These are phyloP conservation scores for Cephalopholis sonnerati DNA, from an alignment of 2,113 vertebrate genomes.

Conservation along the genomic window DNA sequence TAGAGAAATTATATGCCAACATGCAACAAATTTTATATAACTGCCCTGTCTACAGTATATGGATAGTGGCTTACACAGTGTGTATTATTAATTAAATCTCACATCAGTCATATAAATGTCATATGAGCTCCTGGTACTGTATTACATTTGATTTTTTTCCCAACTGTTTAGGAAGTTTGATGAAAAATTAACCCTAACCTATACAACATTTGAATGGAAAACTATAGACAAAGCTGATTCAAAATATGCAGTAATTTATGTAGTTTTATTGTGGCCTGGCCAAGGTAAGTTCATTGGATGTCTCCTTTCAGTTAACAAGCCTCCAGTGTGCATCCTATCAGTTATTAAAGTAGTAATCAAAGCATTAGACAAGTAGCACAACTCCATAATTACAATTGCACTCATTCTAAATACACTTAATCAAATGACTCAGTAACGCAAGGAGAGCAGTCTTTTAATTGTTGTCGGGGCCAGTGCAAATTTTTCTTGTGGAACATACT, in stretches of 20 bases:
- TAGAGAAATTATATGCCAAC: background rate
- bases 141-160: background rate
- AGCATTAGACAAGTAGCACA: background rate
- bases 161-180: no score
- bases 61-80: background rate
- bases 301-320: background rate
- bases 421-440: no score
- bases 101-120: background rate
- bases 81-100: background rate
- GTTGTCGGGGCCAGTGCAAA: background rate
- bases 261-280: background rate
- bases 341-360: background rate
- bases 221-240: no score
- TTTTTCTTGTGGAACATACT: background rate
- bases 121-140: background rate
- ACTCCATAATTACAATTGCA: background rate
- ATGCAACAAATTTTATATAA: background rate
- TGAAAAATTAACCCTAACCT: no score
- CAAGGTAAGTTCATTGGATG: background rate
- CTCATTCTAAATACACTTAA: background rate
- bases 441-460: background rate
- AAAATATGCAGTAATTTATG: background rate
- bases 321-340: background rate
- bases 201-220: background rate
- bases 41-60: background rate